Evolutionary conservation across 2,797 vertebrate genomes (phyloP), one percentile per base, ranked within the genome.

Genomic region (Antennarius maculatus): DNA sequence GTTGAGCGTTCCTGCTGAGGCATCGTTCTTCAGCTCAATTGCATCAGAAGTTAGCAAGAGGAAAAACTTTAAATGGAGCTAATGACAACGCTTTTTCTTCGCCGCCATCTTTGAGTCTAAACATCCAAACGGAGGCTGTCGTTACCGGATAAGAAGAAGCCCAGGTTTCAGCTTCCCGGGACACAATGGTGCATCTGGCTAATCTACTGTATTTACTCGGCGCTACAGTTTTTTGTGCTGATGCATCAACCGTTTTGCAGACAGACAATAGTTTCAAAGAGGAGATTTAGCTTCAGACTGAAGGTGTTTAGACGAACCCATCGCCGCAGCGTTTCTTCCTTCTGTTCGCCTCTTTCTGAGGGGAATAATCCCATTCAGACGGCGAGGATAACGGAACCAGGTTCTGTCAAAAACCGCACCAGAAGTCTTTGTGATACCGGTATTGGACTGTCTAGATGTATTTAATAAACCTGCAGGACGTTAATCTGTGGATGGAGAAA

Each of bases 121-220:
- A 23, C 23, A 23, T 23, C 23, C 2, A 23, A 23, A 23, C 23
- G 23, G 23, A 23, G 23, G 23, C 23, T 23, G 23, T 23, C 23
- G 23, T 23, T 23, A 23, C 1, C 23, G 1, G 2, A 34, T 60
- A 45, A 45, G n/a, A 28, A 42, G 15, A 15, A 6, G 31, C 31
- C 45, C 37, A 76, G 61, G 43, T 62, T 67, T 58, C 54, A 54
- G 58, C 29, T 63, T 50, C 51, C 17, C 53, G 60, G 53, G 61
- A 70, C 28, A 65, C 56, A 50, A 7, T 29, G 28, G 75, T 66
- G 57, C 54, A 58, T 81, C 65, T 67, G 56, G 31, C 43, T 29
- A 43, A 61, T 66, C 37, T 28, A 8, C 61, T 66, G 58, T 52
- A 74, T 68, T 77, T 72, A 74, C 57, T 63, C 45, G 58, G 68